Evolutionary conservation across 2,888 invertebrate genomes (phyloP).

Genomic region (Yponomeuta evonymella): DNA sequence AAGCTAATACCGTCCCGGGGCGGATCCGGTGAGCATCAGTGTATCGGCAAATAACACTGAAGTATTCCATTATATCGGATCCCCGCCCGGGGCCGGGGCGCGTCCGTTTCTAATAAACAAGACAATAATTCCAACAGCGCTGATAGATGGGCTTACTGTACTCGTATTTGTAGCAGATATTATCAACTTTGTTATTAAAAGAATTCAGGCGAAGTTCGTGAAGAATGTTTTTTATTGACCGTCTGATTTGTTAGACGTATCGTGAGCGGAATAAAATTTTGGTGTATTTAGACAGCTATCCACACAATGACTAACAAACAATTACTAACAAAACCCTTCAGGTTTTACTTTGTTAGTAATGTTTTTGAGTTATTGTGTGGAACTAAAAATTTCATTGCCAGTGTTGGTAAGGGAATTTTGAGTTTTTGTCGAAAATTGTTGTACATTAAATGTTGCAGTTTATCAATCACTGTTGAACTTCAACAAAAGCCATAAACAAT

Average conservation of each 20-base stretch:
- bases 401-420: too few species aligned
- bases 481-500: too few species aligned
- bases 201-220: neutral
- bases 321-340: too few species aligned
- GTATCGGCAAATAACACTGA: slow-evolving; percentile 71
- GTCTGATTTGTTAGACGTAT: neutral
- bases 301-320: too few species aligned
- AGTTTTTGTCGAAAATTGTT: too few species aligned
- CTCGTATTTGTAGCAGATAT: neutral
- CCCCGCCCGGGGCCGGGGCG: slow-evolving; percentile 55
- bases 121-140: slow-evolving; percentile 42
- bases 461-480: too few species aligned
- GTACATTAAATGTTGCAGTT: too few species aligned
- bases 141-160: neutral
- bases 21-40: slow-evolving; percentile 59
- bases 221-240: neutral
- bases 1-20: slow-evolving; percentile 63
- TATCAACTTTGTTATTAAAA: slow-evolving; percentile 1
- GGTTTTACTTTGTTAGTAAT: too few species aligned
- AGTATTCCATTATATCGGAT: slow-evolving; percentile 75
- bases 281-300: too few species aligned
- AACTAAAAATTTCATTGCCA: too few species aligned
- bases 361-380: too few species aligned
- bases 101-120: slow-evolving; percentile 71
- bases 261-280: neutral